Percentiles rank a stretch among this genome's conserved stretches.
Conservation (phyloP, 1,140 invertebrate genomes). For the Polypedilum vanderplanki region DNA sequence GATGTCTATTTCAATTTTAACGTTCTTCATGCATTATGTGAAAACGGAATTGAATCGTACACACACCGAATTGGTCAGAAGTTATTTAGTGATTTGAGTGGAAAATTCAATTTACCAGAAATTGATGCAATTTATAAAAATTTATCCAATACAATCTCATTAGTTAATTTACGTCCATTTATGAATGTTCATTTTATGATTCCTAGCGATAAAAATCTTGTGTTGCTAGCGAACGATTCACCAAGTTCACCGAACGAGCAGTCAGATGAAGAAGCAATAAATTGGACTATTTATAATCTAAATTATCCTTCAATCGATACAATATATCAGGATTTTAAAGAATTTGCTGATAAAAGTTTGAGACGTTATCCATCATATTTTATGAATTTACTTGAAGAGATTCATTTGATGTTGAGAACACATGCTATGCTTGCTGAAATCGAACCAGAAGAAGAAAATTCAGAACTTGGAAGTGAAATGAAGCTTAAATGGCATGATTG, state of each 20-base stretch:
- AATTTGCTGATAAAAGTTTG: conserved; percentile 23
- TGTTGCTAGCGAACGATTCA: conserved; percentile 52
- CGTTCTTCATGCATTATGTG: conserved; percentile 66
- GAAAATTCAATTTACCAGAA: conserved; percentile 32
- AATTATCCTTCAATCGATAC: background rate
- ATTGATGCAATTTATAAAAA: conserved; percentile 38
- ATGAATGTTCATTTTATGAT: conserved; percentile 60
- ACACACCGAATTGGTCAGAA: conserved; percentile 59
- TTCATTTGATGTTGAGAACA: conserved; percentile 21
- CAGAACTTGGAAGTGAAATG: background rate
- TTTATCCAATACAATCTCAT: conserved; percentile 58
- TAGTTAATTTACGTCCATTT: conserved; percentile 66
- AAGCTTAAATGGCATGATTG: background rate
- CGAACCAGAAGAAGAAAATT: conserved; percentile 17
- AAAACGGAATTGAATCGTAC: conserved; percentile 70
- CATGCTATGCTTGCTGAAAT: background rate
- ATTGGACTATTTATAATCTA: conserved; percentile 2
- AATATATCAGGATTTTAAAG: conserved; percentile 8
- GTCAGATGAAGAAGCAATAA: background rate
- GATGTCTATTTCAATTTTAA: conserved; percentile 59
- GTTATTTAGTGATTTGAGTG: conserved; percentile 40
- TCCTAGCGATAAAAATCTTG: conserved; percentile 53
- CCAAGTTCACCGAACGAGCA: background rate
- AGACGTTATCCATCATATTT: background rate
- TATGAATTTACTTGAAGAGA: background rate